Base-by-base conservation (phyloP, 2,888 invertebrate genomes). In the Pterobdella sp. region DNA sequence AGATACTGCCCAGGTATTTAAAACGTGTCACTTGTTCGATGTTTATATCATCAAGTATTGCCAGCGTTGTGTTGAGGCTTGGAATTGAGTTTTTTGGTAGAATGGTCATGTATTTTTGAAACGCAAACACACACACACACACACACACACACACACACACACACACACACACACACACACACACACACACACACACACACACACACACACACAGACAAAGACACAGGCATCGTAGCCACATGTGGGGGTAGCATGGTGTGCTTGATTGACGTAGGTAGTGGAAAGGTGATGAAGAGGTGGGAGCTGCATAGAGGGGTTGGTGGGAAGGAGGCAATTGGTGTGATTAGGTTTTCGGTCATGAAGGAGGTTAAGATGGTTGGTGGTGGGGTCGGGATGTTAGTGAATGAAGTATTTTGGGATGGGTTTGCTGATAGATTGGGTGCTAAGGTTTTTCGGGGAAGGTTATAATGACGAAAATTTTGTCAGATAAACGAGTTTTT, bases 241-340 rank as follows among this genome's bases (percentile, higher is more conserved):
- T 86, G 86, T 79, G 86, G 86, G 26, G 85, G 86, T 1, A 82
- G 85, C 72, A 83, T 82, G 68, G 82, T 86, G 0, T 86, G 86
- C 77, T 80, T 86, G 31, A 84, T 86, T 35, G 84, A 86, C 78
- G 84, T 83, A 63, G 74, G 78, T 49, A 81, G 82, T 0, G 85
- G 84, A 1, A 80, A 81, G 64, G 83, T 85, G 1, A 79, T 84
- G 76, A 81, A 81, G 73, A 81, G 85, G 66, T 85, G 82, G 77
- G 82, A 83, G 73, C 77, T 82, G 29, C 63, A 67, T 4, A 74
- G 63, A 74, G 79, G 78, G 77, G 80, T 78, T 32, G 74, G 7
- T 64, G 10, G 37, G 14, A 31, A 31, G 18, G 42, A 35, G 60
- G 60, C 26, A 26, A 7, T 7, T 56, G n/a, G 37, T 1, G 22